Evolutionary conservation across 2,888 invertebrate species (phyloP), one percentile per base, ranked within the genome.

Genomic region (Phaedon cochleariae): DNA sequence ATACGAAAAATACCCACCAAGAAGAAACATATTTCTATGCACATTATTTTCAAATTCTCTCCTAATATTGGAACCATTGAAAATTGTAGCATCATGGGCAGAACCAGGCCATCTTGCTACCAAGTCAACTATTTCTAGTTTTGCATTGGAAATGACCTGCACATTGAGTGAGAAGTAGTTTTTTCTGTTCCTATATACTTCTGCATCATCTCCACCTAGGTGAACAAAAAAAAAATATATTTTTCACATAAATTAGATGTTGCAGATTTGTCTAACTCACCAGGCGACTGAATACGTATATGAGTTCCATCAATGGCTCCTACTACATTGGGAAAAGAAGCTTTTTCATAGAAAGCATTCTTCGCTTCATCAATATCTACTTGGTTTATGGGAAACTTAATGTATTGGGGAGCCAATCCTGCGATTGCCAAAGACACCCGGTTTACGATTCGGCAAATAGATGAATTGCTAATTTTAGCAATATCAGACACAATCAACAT

Each of bases 21-120:
- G 46, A 29, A 59, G 59, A 31, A n/a, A 49, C 4, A 17, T 49
- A 51, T 59, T 49, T 59, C 37, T 48, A 29, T 48, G 21, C 17
- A 17, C 17, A 20, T 31, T 20, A 51, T 51, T 45, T 34, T 60
- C 51, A 45, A 61, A 64, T 49, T 57, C 29, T 20, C 15, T 10
- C n/a, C 12, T 9, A 21, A 65, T 41, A 29, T 41, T 29, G 7
- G 54, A 54, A 51, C 61, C 53, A 51, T 54, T 54, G 26, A 65
- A 65, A 26, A 65, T 65, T 1, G 61, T 65, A 7, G 51, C 9
- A 51, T 65, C 65, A 45, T 59, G 22, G 22, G 59, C 59, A 26
- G 59, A 59, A 26, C 63, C 59, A 29, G 63, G 63, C 52, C 59
- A 63, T 46, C 18, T 41, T 17, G 41, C 58, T 10, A 63, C 51